Percentiles rank a stretch among this genome's conserved stretches.
Evolutionary conservation across 2,797 vertebrate genomes (phyloP).

Genomic region (Amblyraja radiata): DNA sequence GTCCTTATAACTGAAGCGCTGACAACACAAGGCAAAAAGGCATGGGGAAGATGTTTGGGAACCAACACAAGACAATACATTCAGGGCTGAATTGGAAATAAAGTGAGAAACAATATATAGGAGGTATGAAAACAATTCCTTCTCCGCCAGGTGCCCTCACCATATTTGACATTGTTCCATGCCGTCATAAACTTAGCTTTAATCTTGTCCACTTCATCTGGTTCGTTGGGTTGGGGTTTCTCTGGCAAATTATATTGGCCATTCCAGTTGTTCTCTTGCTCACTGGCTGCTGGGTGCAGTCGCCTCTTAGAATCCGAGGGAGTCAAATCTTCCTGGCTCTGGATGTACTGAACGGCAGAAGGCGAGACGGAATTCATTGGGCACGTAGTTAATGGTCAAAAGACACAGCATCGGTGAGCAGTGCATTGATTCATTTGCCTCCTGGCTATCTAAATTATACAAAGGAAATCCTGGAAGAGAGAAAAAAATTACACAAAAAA

Average conservation of each 20-base stretch:
- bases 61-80: background rate
- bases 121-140: background rate
- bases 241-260: constrained; percentile 41
- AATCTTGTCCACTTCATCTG: constrained; percentile 79
- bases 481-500: background rate
- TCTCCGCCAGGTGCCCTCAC: constrained; percentile 52
- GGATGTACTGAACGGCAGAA: constrained; percentile 65
- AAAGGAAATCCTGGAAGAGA: background rate
- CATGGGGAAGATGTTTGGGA: background rate
- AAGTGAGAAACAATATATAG: background rate
- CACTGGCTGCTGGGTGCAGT: constrained; percentile 44
- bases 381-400: background rate
- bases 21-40: background rate
- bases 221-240: constrained; percentile 48
- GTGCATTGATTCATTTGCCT: constrained; percentile 10
- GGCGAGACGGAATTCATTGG: constrained; percentile 81
- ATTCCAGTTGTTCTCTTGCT: constrained; percentile 39
- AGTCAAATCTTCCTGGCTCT: constrained; percentile 54
- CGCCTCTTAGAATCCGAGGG: constrained; percentile 50
- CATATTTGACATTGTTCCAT: constrained; percentile 90
- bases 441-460: constrained; percentile 47
- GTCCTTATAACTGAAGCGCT: background rate
- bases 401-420: constrained; percentile 1
- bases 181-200: constrained; percentile 78
- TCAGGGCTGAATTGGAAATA: background rate